Percentiles rank a stretch among this genome's conserved stretches.
Evolutionary conservation across 2,797 vertebrate species (phyloP).

Genomic region (Alca torda): DNA sequence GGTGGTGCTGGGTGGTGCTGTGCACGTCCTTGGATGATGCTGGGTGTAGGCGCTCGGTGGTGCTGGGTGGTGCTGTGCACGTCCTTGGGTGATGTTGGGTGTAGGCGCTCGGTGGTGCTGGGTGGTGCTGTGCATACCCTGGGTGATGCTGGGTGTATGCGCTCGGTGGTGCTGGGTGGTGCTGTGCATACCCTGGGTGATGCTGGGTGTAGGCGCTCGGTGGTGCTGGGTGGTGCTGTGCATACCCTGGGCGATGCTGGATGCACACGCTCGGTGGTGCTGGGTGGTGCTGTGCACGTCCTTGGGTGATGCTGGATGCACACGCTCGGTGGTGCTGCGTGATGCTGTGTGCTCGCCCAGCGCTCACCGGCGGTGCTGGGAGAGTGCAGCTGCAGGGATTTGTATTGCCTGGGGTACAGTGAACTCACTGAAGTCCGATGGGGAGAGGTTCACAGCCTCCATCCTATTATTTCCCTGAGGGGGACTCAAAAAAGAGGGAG

Average conservation of each 20-base stretch:
- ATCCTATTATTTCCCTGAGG: rapidly evolving
- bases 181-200: neutral
- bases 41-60: too few relatives aligned
- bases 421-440: neutral
- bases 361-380: neutral
- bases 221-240: neutral
- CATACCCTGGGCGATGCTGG: neutral
- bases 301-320: neutral
- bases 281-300: neutral
- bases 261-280: too few relatives aligned
- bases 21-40: neutral
- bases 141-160: neutral
- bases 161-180: neutral
- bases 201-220: neutral
- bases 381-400: neutral
- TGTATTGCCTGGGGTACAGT: neutral
- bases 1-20: too few relatives aligned
- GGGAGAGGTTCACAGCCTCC: neutral
- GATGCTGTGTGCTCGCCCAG: neutral
- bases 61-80: neutral
- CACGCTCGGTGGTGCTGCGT: too few relatives aligned
- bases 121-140: neutral
- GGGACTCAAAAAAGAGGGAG: neutral
- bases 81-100: neutral
- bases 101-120: too few relatives aligned